Evolutionary conservation across 2,888 invertebrate genomes (phyloP).

Genomic region (Coleophora deauratella): DNA sequence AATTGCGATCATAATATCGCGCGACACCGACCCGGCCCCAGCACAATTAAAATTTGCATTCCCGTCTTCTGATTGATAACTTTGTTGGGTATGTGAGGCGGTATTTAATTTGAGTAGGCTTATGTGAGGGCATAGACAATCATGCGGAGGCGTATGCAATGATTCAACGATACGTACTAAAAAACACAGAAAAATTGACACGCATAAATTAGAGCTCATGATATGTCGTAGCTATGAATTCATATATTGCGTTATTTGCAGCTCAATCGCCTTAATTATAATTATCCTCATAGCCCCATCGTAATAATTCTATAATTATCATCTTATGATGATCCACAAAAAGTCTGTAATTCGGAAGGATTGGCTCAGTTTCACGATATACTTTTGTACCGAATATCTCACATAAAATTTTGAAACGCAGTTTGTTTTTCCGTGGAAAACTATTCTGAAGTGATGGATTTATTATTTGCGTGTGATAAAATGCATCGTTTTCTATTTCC

Average conservation of each 20-base stretch:
- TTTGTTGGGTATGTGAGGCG: conserved; percentile 52
- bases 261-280: too few relatives aligned
- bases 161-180: background rate
- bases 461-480: conserved; percentile 17
- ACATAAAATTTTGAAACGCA: conserved; percentile 24
- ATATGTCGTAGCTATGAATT: too few relatives aligned
- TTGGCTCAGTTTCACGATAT: too few relatives aligned
- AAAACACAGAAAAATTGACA: too few relatives aligned
- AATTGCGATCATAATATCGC: conserved; percentile 33
- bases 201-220: too few relatives aligned
- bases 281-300: too few relatives aligned
- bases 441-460: conserved; percentile 44
- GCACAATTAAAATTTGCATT: conserved; percentile 70
- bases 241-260: too few relatives aligned
- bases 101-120: conserved; percentile 43
- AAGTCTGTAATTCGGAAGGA: too few relatives aligned
- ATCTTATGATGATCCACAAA: conserved; percentile 22
- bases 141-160: too few relatives aligned
- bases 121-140: conserved; percentile 7
- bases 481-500: too few relatives aligned
- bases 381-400: conserved; percentile 11
- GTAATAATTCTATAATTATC: too few relatives aligned
- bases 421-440: conserved; percentile 37
- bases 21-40: conserved; percentile 42
- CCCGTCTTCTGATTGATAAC: conserved; percentile 63